phyloP scores from a whole-genome alignment of 2,113 vertebrate genomes.

The Lagenorhynchus albirostris region DNA sequence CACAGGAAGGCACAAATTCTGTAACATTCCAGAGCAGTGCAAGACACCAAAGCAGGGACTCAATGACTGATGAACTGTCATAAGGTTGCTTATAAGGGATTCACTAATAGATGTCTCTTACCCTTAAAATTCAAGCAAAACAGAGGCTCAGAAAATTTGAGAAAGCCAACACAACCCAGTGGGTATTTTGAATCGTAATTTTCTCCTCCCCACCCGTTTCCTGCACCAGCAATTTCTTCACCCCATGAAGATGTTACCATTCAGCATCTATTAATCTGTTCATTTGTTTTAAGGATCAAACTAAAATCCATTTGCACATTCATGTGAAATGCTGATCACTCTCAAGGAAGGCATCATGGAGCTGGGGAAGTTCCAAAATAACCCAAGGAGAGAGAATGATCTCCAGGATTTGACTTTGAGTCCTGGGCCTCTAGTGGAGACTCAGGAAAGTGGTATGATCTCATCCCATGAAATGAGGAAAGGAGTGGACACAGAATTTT shows the following conservation, averaged over 20 bases:
- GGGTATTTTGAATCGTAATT: background rate
- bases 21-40: background rate
- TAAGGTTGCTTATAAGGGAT: background rate
- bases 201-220: background rate
- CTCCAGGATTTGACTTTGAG: background rate
- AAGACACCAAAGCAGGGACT: background rate
- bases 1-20: background rate
- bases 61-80: background rate
- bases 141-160: background rate
- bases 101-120: background rate
- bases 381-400: background rate
- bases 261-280: background rate
- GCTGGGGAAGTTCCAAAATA: background rate
- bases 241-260: background rate
- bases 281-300: background rate
- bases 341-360: background rate
- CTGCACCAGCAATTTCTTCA: background rate
- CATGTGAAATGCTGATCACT: background rate
- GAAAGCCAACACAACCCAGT: background rate
- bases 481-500: background rate
- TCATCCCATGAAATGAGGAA: background rate
- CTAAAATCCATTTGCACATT: background rate
- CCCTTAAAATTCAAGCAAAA: constrained; percentile 21
- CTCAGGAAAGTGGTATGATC: background rate
- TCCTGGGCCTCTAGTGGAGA: background rate